Evolutionary conservation across 2,888 invertebrate genomes (phyloP).

Genomic region (Lampropteryx suffumata): DNA sequence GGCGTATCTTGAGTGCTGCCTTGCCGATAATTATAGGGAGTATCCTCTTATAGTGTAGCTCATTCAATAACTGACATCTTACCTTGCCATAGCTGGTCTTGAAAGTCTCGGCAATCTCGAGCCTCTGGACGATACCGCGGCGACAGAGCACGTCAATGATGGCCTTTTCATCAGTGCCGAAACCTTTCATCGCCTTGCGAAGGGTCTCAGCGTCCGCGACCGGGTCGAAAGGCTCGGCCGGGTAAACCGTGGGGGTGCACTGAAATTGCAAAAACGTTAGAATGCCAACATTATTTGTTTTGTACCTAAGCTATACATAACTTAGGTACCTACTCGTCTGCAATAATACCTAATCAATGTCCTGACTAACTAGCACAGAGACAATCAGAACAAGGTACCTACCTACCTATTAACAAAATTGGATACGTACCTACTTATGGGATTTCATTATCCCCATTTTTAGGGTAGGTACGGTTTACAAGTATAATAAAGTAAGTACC

Average conservation of each 20-base stretch:
- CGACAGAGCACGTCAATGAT: conserved; percentile 95
- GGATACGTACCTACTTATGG: too few relatives aligned
- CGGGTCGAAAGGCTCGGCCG: conserved; percentile 93
- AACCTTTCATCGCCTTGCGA: conserved; percentile 96
- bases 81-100: conserved; percentile 96
- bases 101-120: conserved; percentile 94
- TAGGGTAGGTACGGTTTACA: too few relatives aligned
- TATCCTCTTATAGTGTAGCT: too few relatives aligned
- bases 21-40: too few relatives aligned
- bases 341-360: too few relatives aligned
- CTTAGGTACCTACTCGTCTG: too few relatives aligned
- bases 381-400: neutral
- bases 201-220: conserved; percentile 92
- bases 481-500: too few relatives aligned
- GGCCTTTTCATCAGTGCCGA: conserved; percentile 95
- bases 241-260: conserved; percentile 95
- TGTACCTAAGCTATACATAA: too few relatives aligned
- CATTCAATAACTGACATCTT: conserved; percentile 38
- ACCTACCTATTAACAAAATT: neutral
- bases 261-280: conserved; percentile 50
- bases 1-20: too few relatives aligned
- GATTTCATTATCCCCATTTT: too few relatives aligned
- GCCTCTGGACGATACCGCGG: conserved; percentile 94
- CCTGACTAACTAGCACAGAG: too few relatives aligned
- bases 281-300: too few relatives aligned